These are phyloP conservation scores for Triplophysa rosa DNA, from an alignment of 2,113 vertebrate species.

Conservation along the genomic window DNA sequence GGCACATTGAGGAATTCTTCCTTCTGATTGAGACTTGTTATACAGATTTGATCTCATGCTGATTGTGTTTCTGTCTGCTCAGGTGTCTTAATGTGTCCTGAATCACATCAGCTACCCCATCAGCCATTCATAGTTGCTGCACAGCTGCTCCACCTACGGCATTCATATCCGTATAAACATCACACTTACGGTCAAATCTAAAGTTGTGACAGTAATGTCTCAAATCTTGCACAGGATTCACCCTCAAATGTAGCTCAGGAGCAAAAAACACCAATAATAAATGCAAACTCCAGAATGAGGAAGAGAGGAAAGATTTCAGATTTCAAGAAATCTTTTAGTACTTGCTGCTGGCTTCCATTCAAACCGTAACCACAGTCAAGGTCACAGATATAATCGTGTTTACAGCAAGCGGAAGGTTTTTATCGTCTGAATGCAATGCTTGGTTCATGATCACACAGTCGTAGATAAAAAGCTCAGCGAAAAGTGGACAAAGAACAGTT, in stretches of 20 bases:
- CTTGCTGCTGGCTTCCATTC: conserved; percentile 5
- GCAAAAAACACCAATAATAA: background rate
- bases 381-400: conserved; percentile 28
- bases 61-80: conserved; percentile 9
- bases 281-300: background rate
- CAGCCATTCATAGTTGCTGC: conserved; percentile 19
- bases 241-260: background rate
- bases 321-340: conserved; percentile 16
- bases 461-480: background rate
- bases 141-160: conserved; percentile 1
- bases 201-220: background rate
- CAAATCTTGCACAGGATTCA: background rate
- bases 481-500: background rate
- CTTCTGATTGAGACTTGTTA: background rate
- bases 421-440: conserved; percentile 5
- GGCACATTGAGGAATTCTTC: background rate
- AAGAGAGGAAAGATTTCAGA: background rate
- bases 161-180: background rate
- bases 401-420: background rate
- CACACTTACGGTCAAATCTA: background rate
- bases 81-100: conserved; percentile 5
- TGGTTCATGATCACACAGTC: background rate
- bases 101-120: background rate
- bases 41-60: background rate
- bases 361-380: conserved; percentile 25